A percentile compares a stretch with the other conserved stretches of the same genome.
Evolutionary conservation across 2,888 invertebrate genomes (phyloP).

Genomic region (Caenorhabditis virilis): DNA sequence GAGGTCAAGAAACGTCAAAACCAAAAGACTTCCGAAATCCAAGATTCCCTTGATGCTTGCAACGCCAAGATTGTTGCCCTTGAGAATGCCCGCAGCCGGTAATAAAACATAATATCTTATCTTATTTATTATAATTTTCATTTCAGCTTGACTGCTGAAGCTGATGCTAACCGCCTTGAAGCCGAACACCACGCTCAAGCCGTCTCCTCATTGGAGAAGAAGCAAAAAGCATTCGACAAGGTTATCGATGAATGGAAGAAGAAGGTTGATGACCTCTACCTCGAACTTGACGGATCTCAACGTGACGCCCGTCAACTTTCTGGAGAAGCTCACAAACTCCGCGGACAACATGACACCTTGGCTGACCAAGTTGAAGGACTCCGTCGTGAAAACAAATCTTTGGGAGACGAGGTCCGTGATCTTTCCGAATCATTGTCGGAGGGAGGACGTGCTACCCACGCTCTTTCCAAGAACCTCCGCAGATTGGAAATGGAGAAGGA

Average conservation of each 20-base stretch:
- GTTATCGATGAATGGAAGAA: conserved; percentile 97
- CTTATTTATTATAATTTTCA: not conserved
- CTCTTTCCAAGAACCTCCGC: conserved; percentile 97
- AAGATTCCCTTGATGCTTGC: conserved; percentile 57
- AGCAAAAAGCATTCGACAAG: conserved; percentile 98
- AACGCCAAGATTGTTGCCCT: conserved; percentile 66
- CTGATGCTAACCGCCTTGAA: conserved; percentile 78
- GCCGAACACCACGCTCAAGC: conserved; percentile 70
- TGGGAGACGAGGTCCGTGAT: conserved; percentile 79
- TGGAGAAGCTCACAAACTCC: conserved; percentile 81
- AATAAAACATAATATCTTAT: conserved; percentile 72
- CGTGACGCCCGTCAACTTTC: conserved; percentile 99
- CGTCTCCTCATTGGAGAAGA: conserved; percentile 93
- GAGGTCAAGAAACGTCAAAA: conserved; percentile 58
- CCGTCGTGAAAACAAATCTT: conserved; percentile 95
- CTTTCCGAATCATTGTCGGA: conserved; percentile 82
- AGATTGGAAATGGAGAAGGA: conserved; percentile 99
- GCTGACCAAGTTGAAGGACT: conserved; percentile 84
- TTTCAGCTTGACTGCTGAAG: conserved; percentile 85
- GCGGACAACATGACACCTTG: conserved; percentile 63
- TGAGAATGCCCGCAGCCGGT: conserved; percentile 59
- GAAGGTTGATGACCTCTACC: conserved; percentile 90
- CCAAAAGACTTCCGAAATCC: conserved; percentile 51
- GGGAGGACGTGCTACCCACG: conserved; percentile 92
- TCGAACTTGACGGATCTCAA: conserved; percentile 96